A percentile compares a stretch with the other conserved stretches of the same genome.
Evolutionary conservation across 2,113 vertebrate genomes (phyloP).

Genomic region (Cinclus cinclus): DNA sequence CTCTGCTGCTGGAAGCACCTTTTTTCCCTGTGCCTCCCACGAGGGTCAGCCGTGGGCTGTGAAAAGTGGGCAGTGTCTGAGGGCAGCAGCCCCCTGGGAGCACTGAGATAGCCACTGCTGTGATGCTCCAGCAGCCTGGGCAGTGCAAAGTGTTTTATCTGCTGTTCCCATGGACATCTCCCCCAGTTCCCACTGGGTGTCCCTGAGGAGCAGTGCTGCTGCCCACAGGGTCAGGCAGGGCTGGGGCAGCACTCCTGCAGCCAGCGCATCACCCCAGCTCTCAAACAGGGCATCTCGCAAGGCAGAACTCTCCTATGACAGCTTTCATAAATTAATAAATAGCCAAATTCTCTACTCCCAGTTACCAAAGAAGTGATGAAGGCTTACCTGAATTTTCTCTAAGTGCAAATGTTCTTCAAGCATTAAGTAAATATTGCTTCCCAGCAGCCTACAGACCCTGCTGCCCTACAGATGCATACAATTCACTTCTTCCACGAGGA

Average conservation of each 20-base stretch:
- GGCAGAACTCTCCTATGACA: neutral
- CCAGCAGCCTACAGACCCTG: neutral
- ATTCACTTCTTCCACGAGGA: neutral
- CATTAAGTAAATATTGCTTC: neutral
- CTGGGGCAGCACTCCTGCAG: neutral
- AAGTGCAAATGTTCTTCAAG: neutral
- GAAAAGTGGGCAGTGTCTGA: accelerated
- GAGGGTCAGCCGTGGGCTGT: neutral
- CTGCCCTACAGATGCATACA: neutral
- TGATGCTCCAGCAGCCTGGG: neutral
- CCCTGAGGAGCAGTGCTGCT: neutral
- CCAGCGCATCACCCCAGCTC: neutral
- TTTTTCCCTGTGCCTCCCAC: accelerated
- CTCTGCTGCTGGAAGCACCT: neutral
- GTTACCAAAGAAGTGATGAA: neutral
- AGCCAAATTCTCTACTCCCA: neutral
- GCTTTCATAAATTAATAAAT: neutral
- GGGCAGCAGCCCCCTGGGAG: neutral
- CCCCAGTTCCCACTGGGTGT: accelerated
- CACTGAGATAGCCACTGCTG: accelerated
- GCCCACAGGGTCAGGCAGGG: neutral
- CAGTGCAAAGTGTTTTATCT: neutral
- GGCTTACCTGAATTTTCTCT: neutral
- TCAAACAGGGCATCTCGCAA: neutral
- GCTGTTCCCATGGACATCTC: neutral